Evolutionary conservation across 1,140 invertebrate genomes (phyloP), one percentile per base, ranked within the genome.

Genomic region (Nebria ingens): DNA sequence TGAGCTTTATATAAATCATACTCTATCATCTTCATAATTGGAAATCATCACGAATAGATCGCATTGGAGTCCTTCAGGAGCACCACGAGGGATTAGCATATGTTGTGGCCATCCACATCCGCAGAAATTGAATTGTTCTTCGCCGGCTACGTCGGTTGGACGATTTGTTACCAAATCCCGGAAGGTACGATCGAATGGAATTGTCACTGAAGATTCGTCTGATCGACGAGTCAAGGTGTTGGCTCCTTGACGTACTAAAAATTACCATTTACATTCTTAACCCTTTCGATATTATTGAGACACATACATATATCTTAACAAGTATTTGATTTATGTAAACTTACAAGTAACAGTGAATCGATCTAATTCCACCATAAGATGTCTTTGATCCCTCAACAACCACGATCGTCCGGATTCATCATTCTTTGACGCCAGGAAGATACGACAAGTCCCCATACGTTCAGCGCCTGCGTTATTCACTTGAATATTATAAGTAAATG

Each of bases 311-410:
- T 12, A 21, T 52, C 22, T 22, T 20, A 13, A 21, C 12, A 52
- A 12, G 11, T n/a, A n/a, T n/a, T n/a, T n/a, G n/a, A n/a, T n/a
- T 54, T 6, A 54, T 9, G 11, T 11, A 12, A 66, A 74, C 75
- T 76, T 71, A 85, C 83, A 65, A 12, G 72, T 70, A 0, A 77
- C 74, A 9, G 79, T 75, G 64, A 88, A 88, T 65, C 87, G 87
- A 68, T 89, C 87, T 70, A 89, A 71, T 63, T 90, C 87, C 25
- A 89, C 79, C 79, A 88, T 86, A 21, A 88, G 68, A 1, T 74
- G 63, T 19, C 83, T 75, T 65, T 89, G 84, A 20, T 86, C 79
- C 0, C 78, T 71, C 63, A 86, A 80, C 12, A 70, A 55, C 65
- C 86, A 78, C 2, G 73, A 76, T 4, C 79, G 69, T 1, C 83